These are phyloP conservation scores for Urocitellus parryii DNA, from an alignment of 2,113 vertebrate species.

Conservation along the genomic window DNA sequence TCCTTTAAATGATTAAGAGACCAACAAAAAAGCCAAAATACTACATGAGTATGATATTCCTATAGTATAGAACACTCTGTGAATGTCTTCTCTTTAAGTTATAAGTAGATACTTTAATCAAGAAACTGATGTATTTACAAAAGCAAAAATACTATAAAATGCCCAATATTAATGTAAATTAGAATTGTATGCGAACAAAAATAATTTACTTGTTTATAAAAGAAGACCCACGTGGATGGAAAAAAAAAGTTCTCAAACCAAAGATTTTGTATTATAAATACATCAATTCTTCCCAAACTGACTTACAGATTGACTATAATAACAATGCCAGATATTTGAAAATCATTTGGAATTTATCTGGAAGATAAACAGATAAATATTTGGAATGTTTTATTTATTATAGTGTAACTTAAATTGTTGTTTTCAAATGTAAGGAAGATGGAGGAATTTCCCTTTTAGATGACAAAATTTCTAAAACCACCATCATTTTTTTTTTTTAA, in stretches of 20 bases:
- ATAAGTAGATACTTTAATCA: neutral
- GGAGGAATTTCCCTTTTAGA: neutral
- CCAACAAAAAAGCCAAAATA: neutral
- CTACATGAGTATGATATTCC: neutral
- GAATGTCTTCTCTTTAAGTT: neutral
- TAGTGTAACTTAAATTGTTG: neutral
- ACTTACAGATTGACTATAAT: neutral
- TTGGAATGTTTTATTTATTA: neutral
- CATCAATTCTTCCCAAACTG: neutral
- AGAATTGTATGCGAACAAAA: neutral
- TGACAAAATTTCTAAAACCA: neutral
- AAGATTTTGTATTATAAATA: neutral
- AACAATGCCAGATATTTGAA: neutral
- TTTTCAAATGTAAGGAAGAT: constrained; percentile 1
- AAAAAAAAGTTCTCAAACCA: neutral
- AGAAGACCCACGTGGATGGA: neutral
- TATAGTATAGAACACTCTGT: neutral
- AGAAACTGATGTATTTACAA: neutral
- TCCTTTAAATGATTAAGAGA: neutral
- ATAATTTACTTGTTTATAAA: neutral
- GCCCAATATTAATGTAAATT: neutral
- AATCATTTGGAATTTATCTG: neutral
- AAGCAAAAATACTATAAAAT: neutral
- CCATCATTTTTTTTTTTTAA: neutral
- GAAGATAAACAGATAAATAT: neutral